Evolutionary conservation across 1,140 invertebrate species (phyloP), one percentile per base, ranked within the genome.

Genomic region (Amphibalanus amphitrite): DNA sequence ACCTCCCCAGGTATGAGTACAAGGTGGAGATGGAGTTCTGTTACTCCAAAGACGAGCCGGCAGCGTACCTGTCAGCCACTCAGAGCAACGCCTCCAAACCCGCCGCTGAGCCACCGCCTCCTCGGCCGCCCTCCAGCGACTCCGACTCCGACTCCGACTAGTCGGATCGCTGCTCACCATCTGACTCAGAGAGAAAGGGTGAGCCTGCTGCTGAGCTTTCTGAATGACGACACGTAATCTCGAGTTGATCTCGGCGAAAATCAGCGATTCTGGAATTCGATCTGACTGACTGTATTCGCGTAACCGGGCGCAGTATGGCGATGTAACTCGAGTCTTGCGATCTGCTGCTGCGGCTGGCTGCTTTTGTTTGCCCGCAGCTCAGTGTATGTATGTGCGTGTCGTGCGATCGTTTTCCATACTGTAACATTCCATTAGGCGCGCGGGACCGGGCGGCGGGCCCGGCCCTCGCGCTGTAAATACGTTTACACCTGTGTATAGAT

Each of bases 21-120:
- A 91, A 90, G 76, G 89, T 92, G 76, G 90, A 88, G 75, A 92
- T 93, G 77, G 90, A 92, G 77, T 89, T 90, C 75, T 89, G 47
- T 25, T 59, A 59, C 47, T n/a, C n/a, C n/a, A 25, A 59, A 59
- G 47, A 59, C 13, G 25, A 59, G 47, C 47, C 47, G 47, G 47
- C 88, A 74, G 88, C 89, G 67, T 92, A 92, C 79, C 80, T 89
- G 69, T 80, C 87, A 64, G 90, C 89, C 38, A 90, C 89, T 15
- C 80, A 81, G 15, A 78, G 80, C 8, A 81, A 74, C 29, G 77
- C 83, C 23, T 78, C 79, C 15, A 26, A 29, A 6, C 74, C 74
- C 69, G 71, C 70, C 28, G 38, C 68, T 8, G 74, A 74, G 69
- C 30, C 75, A 67, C 29, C 72, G 70, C 20, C 29, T 25, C 26